Evolutionary conservation across 2,113 vertebrate genomes (phyloP).

Genomic region (Nycticryphes semicollaris): DNA sequence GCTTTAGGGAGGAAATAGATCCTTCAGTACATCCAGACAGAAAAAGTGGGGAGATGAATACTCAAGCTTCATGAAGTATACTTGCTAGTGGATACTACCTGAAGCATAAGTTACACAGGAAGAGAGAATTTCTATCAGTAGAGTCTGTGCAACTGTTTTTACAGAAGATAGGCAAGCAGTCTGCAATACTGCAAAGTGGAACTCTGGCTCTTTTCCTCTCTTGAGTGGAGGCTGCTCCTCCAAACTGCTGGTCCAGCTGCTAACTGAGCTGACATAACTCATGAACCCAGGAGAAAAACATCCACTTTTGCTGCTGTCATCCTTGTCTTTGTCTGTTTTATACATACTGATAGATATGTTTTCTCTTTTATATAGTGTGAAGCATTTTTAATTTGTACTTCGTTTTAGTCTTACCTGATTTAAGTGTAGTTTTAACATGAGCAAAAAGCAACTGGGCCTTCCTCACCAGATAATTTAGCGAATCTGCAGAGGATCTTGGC

Average conservation of each 20-base stretch:
- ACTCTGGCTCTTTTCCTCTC: not conserved
- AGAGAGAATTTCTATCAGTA: not conserved
- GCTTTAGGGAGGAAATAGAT: not conserved
- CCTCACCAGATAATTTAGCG: not conserved
- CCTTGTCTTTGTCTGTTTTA: not conserved
- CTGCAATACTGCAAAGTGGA: not conserved
- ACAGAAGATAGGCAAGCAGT: not conserved
- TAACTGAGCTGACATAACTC: not conserved
- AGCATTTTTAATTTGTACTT: not conserved
- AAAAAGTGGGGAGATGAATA: not conserved
- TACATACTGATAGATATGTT: not conserved
- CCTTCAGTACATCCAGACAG: not conserved
- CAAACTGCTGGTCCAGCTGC: not conserved
- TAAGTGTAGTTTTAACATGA: not conserved
- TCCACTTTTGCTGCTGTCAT: not conserved
- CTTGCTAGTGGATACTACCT: not conserved
- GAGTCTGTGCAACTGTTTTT: not conserved
- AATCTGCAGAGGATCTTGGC: not conserved
- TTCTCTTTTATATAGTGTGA: not conserved
- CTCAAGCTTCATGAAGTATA: fast-evolving
- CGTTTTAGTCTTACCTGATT: not conserved
- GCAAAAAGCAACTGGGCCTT: not conserved
- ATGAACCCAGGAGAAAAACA: not conserved
- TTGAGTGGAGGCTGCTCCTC: not conserved
- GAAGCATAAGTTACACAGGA: not conserved